Base-by-base conservation (phyloP, 2,797 vertebrate genomes). In the Perdix hodgsoniae region DNA sequence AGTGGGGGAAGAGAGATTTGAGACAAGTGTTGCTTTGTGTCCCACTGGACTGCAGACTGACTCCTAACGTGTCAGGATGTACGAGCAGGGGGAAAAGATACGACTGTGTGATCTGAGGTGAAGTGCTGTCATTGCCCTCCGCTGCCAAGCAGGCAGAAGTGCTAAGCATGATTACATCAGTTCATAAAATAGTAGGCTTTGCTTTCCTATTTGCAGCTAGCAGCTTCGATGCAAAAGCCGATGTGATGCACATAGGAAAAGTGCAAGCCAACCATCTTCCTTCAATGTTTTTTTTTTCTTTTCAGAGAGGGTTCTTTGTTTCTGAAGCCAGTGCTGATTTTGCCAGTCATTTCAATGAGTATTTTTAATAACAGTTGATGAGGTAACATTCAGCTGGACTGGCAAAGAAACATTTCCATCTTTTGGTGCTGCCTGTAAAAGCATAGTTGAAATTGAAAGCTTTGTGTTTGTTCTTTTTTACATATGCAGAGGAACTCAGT, bases 151-250 rank as follows among this genome's bases (percentile, higher is more conserved):
- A 81, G 27, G 57, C 81, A 69, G 78, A 85, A 82, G 63, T 73
- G 39, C 59, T 80, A 14, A 84, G 61, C 72, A 80, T 49, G 65
- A 52, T 95, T 87, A 91, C 75, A 75, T 85, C 84, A 93, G 42
- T 81, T 92, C 70, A 78, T 69, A 39, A 89, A 93, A 93, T 33
- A 27, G 50, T 50, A 70, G 91, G 72, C 90, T 88, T 90, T 80
- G 84, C 86, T 89, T 54, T 84, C 45, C 47, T 91, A 86, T 94
- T 74, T 87, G 82, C 84, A 14, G n/a, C 84, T 93, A 56, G 49
- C 82, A 87, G 73, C 79, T 89, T 89, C 85, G 88, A 85, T 89
- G 84, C 66, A 93, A 85, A 92, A 33, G 6, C 93, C 91, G 86
- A 91, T 84, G 78, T 69, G 86, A 94, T 78, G 52, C 24, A 10